Evolutionary conservation across 2,113 vertebrate genomes (phyloP).

Genomic region (Amphiprion ocellaris): DNA sequence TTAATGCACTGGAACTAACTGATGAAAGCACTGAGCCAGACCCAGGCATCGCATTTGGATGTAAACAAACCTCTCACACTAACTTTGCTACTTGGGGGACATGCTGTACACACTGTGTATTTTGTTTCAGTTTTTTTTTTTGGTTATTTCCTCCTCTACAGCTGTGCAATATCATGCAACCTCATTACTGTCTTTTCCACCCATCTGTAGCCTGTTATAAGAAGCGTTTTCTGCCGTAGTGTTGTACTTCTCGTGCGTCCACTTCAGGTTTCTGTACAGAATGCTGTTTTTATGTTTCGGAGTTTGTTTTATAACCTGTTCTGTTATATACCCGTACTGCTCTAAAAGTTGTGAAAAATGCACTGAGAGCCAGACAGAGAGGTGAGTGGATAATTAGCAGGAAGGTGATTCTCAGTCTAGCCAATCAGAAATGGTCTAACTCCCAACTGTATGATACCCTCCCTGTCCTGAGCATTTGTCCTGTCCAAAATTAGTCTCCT

Average conservation of each 20-base stretch:
- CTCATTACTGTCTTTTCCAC: slow-evolving; percentile 41
- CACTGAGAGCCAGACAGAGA: slow-evolving; percentile 68
- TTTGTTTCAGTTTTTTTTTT: slow-evolving; percentile 17
- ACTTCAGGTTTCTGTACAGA: slow-evolving; percentile 69
- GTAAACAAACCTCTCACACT: slow-evolving; percentile 74
- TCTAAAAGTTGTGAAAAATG: slow-evolving; percentile 69
- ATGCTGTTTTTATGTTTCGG: slow-evolving; percentile 11
- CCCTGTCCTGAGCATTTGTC: slow-evolving; percentile 51
- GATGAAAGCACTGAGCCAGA: slow-evolving; percentile 82
- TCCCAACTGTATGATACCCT: slow-evolving; percentile 49
- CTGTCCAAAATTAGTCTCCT: slow-evolving; percentile 45
- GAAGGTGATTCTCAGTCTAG: slow-evolving; percentile 52
- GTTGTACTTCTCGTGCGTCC: slow-evolving; percentile 61
- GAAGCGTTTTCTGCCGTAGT: slow-evolving; percentile 56
- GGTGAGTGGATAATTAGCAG: slow-evolving; percentile 17
- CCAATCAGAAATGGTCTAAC: slow-evolving; percentile 46
- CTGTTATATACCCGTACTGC: slow-evolving; percentile 50
- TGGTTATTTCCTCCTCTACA: slow-evolving; percentile 40
- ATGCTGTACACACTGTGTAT: slow-evolving; percentile 65
- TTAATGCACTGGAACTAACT: slow-evolving; percentile 81
- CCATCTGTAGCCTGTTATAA: slow-evolving; percentile 51
- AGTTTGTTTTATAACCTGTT: slow-evolving; percentile 39
- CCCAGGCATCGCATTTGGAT: slow-evolving; percentile 77
- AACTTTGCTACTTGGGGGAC: slow-evolving; percentile 65
- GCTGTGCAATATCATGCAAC: slow-evolving; percentile 77